Base-by-base conservation (phyloP, 2,113 vertebrate genomes). In the Raja brachyura region DNA sequence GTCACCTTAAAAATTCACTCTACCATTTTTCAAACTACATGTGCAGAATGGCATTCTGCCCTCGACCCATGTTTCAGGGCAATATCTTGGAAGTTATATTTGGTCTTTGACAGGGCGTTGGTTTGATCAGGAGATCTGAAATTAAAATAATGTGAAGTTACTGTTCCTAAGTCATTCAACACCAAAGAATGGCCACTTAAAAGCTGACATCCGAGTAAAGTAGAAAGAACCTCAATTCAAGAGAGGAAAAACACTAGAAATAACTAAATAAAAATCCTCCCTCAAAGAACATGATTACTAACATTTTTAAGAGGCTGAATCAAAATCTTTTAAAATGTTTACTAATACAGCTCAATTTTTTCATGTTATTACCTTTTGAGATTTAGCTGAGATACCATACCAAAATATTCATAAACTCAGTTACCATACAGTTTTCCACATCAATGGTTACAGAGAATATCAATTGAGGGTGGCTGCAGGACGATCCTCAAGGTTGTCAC, bases 401-500 rank as follows among this genome's bases (percentile, higher is more conserved):
- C 18, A 92, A 73, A 31, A 31, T 54, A 83, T 61, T 88, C 56
- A 63, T 18, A 88, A 61, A 18, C 59, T 39, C 33, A 39, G 88
- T 5, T 39, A 70, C 33, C 88, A 68, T 25, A 68, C 33, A 39
- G 66, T 13, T 70, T 31, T 39, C 31, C 39, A 70, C 39, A 56
- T 25, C 56, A 61, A 61, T 28, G 81, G 63, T 33, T 70, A 68
- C 3, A 70, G 33, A 86, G 28, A 18, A 86, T 10, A 90, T 90
- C 88, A 39, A 90, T 61, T 90, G n/a, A 66, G 10, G 86, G 86
- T 92, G 90, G 90, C 22, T 54, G 68, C 54, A 28, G 22, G 54
- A 92, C 54, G 66, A 54, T 90, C 63, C 86, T 90, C 28, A 90
- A 90, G 39, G 66, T 90, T 68, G 86, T n/a, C 66, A 70, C 61